These are phyloP conservation scores for Hippocampus guttulatus DNA, from an alignment of 2,113 vertebrate species.

Conservation along the genomic window DNA sequence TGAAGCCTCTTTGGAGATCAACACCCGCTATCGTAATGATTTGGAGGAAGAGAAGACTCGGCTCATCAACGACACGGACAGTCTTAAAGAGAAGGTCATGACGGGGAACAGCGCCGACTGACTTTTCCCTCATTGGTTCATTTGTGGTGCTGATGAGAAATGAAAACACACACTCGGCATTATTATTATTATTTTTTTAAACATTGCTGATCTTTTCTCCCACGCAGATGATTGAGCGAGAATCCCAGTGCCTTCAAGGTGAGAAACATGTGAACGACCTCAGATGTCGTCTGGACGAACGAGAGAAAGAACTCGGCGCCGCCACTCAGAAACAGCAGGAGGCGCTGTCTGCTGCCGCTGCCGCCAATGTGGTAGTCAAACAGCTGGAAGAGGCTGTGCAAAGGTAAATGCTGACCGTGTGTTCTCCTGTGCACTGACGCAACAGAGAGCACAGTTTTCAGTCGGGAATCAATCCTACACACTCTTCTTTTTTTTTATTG, in stretches of 20 bases:
- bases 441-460: too few species aligned
- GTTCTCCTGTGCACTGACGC: neutral
- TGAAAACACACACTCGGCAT: neutral
- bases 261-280: constrained; percentile 64
- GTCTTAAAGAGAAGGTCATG: constrained; percentile 77
- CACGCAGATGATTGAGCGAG: constrained; percentile 74
- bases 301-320: constrained; percentile 67
- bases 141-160: neutral
- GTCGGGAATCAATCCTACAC: neutral
- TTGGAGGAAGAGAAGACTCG: constrained; percentile 82
- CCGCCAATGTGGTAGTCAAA: constrained; percentile 63
- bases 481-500: too few species aligned
- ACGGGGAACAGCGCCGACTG: neutral
- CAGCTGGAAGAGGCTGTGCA: constrained; percentile 83
- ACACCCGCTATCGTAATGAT: constrained; percentile 76
- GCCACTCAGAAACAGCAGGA: constrained; percentile 76
- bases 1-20: constrained; percentile 87
- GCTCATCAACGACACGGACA: constrained; percentile 79
- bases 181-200: neutral
- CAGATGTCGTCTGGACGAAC: constrained; percentile 68
- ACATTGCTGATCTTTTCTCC: constrained; percentile 11
- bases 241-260: constrained; percentile 71
- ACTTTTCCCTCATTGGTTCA: neutral
- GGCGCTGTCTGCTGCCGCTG: constrained; percentile 60
- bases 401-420: constrained; percentile 61